Evolutionary conservation across 2,888 invertebrate genomes (phyloP).

Genomic region (Hoplodrina ambigua): DNA sequence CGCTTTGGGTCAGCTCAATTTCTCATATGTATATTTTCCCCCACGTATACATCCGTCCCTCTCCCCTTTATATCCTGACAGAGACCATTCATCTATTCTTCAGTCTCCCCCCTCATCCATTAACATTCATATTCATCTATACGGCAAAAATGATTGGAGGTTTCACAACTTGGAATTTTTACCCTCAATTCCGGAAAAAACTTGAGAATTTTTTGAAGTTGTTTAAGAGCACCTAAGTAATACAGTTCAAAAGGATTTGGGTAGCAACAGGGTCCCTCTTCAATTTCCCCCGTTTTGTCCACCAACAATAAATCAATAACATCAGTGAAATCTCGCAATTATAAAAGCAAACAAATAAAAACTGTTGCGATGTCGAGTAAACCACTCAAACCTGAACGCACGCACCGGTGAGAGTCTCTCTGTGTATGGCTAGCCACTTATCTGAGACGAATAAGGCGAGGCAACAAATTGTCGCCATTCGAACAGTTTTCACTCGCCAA

Average conservation of each 20-base stretch:
- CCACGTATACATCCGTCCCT: too few species aligned
- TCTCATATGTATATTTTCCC: not conserved
- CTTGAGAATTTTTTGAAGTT: not conserved
- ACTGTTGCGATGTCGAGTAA: constrained; percentile 55
- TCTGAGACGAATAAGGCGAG: constrained; percentile 64
- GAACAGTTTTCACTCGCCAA: constrained; percentile 65
- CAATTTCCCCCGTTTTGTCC: not conserved
- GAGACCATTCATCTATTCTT: not conserved
- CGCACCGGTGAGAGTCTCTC: constrained; percentile 56
- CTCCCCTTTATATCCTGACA: too few species aligned
- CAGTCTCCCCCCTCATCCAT: not conserved
- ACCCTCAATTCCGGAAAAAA: not conserved
- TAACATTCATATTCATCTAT: not conserved
- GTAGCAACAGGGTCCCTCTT: not conserved
- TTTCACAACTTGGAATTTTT: too few species aligned
- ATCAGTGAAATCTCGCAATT: constrained; percentile 55
- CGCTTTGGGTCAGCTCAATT: not conserved
- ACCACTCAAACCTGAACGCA: constrained; percentile 53
- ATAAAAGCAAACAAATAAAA: constrained; percentile 60
- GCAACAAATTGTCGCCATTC: constrained; percentile 66
- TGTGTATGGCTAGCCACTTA: constrained; percentile 67
- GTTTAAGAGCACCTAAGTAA: not conserved
- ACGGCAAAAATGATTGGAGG: too few species aligned
- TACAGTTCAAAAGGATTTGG: not conserved
- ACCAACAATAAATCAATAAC: not conserved